Conservation (phyloP, 1,140 invertebrate genomes). For the Ostrea edulis region DNA sequence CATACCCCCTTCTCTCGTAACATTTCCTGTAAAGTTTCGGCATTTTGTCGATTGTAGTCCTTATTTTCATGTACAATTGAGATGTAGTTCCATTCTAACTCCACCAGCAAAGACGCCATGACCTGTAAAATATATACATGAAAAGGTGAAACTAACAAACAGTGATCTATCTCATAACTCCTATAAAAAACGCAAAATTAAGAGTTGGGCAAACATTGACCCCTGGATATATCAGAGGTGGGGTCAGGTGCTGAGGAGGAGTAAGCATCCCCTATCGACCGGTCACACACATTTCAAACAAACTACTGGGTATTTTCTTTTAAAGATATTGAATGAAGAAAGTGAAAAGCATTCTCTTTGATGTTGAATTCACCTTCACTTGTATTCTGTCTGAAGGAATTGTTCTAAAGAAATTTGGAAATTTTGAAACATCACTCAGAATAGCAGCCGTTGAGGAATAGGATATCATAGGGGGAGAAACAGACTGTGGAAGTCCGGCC, state of each 20-base stretch:
- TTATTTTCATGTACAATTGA: constrained; percentile 24
- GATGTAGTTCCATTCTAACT: constrained; percentile 31
- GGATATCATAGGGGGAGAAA: background rate
- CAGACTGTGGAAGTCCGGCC: background rate
- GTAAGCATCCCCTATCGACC: too few species aligned
- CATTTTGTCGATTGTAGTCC: background rate
- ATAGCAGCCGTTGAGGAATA: background rate
- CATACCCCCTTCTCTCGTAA: background rate
- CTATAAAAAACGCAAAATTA: too few species aligned
- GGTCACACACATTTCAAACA: too few species aligned
- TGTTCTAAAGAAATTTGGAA: constrained; percentile 35
- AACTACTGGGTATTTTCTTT: too few species aligned
- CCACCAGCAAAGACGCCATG: background rate
- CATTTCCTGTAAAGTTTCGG: background rate
- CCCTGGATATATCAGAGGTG: too few species aligned
- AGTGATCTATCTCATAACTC: too few species aligned
- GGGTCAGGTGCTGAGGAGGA: too few species aligned
- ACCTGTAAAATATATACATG: background rate
- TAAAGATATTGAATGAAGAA: too few species aligned
- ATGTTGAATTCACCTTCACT: background rate
- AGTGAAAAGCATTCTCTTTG: too few species aligned
- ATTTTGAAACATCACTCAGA: background rate
- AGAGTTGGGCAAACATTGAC: too few species aligned
- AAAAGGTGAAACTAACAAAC: too few species aligned
- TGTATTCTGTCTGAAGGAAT: constrained; percentile 25